Base-by-base conservation (phyloP, 64 coral and sea anemone species). In the Pachyseris speciosa region DNA sequence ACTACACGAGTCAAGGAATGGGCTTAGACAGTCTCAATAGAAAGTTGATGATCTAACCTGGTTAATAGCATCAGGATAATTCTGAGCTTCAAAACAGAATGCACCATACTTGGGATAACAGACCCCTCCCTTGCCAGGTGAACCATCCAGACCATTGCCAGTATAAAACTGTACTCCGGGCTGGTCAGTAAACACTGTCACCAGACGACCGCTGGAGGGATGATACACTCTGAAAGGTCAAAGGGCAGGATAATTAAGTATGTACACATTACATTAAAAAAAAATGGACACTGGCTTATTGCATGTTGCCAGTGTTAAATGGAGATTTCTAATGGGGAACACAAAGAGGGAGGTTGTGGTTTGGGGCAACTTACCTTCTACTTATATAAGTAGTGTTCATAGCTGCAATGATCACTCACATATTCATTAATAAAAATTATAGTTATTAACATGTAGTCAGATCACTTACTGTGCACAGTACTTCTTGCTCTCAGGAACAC, bases 21-120 rank as follows among this genome's bases (percentile, higher is more conserved):
- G n/a, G n/a, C n/a, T n/a, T n/a, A n/a, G n/a, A n/a, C n/a, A n/a
- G n/a, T n/a, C n/a, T n/a, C n/a, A n/a, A n/a, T n/a, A n/a, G n/a
- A n/a, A n/a, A n/a, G n/a, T n/a, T n/a, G n/a, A n/a, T n/a, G 4
- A 24, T 15, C 78, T 83, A 31, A 98, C 96, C 59, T 98, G 83
- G 63, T 98, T 98, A 7, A 98, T 88, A 39, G 96, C 96, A 40
- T 98, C 83, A 9, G 96, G 96, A 61, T 88, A 98, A 67, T 98
- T 84, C 84, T 98, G 92, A 3, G 85, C 84, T 67, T 98, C 96
- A 15, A 98, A 80, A 41, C 88, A 90, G 67, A 98, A 86, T 3
- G 88, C 96, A 72, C 86, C 89, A 87, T 94, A 72, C 55, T 98
- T 98, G 36, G 80, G 72, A 59, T 98, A 98, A 28, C 58, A 78